Conservation (phyloP, 2,888 invertebrate genomes). For the Ashinkailepas kermadecensis region DNA sequence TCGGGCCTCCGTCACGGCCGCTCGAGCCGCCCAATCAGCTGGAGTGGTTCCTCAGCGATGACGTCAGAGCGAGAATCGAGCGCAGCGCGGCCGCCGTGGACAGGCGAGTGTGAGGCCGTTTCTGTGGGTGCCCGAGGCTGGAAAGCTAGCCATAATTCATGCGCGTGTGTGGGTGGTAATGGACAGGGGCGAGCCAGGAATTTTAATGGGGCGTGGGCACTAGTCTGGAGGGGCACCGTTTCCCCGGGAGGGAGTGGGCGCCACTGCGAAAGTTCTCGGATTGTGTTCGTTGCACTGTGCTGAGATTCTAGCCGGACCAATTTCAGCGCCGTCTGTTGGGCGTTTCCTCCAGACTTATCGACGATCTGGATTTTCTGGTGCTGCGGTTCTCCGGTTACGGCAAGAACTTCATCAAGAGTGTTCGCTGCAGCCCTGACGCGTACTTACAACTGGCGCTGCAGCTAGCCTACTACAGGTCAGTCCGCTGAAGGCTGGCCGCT, state of each 20-base stretch:
- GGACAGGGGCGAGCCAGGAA: too few relatives aligned
- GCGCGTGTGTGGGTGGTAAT: too few relatives aligned
- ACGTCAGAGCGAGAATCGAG: conserved; percentile 53
- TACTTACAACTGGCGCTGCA: conserved; percentile 93
- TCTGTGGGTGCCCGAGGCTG: too few relatives aligned
- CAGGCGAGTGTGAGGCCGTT: conserved; percentile 46
- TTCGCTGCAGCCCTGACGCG: conserved; percentile 90
- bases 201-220: too few relatives aligned
- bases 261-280: too few relatives aligned
- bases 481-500: too few relatives aligned
- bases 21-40: conserved; percentile 49
- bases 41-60: conserved; percentile 56
- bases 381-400: conserved; percentile 83
- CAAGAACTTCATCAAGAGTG: conserved; percentile 84
- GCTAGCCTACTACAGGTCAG: conserved; percentile 81
- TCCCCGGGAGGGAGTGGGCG: too few relatives aligned
- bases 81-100: conserved; percentile 63
- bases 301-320: too few relatives aligned
- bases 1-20: conserved; percentile 17
- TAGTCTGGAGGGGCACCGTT: too few relatives aligned
- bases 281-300: too few relatives aligned
- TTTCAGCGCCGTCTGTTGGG: too few relatives aligned
- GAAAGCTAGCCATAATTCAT: too few relatives aligned
- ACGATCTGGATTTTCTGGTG: conserved; percentile 81
- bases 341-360: conserved; percentile 61